A percentile compares a stretch with the other conserved stretches of the same genome.
Conservation (phyloP, 1,140 invertebrate species). For the Leptopilina clavipes region DNA sequence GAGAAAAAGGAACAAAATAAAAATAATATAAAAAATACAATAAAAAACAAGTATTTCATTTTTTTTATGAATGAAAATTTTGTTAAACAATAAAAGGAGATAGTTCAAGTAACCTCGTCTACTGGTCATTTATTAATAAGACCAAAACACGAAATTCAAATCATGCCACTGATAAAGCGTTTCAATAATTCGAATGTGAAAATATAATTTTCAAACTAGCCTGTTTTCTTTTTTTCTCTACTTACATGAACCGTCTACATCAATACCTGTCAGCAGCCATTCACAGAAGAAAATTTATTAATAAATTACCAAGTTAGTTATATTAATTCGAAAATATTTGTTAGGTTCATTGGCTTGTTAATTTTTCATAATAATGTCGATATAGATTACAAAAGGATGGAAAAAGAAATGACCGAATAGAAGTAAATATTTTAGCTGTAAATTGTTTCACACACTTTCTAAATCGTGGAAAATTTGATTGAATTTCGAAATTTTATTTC, state of each 20-base stretch:
- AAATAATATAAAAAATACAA: too few relatives aligned
- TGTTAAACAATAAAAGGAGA: neutral
- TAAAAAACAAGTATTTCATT: too few relatives aligned
- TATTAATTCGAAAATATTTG: constrained; percentile 26
- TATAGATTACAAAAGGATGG: too few relatives aligned
- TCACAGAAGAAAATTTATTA: constrained; percentile 72
- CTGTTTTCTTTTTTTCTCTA: constrained; percentile 66
- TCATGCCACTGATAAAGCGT: constrained; percentile 51
- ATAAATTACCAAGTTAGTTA: constrained; percentile 52
- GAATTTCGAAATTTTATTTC: too few relatives aligned
- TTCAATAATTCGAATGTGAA: constrained; percentile 49
- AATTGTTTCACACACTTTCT: too few relatives aligned
- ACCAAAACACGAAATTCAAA: constrained; percentile 48
- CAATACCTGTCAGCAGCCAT: constrained; percentile 74
- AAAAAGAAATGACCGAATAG: too few relatives aligned
- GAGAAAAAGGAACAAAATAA: too few relatives aligned
- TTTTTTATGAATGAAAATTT: too few relatives aligned
- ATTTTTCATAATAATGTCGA: constrained; percentile 1
- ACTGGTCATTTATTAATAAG: neutral
- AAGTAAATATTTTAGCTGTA: too few relatives aligned
- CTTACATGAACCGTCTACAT: constrained; percentile 76
- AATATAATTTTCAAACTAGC: constrained; percentile 59
- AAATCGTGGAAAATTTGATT: too few relatives aligned
- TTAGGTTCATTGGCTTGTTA: neutral
- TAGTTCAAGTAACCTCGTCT: neutral